Conservation (phyloP, 2,888 invertebrate genomes). For the Macrosoma leucophasiata region DNA sequence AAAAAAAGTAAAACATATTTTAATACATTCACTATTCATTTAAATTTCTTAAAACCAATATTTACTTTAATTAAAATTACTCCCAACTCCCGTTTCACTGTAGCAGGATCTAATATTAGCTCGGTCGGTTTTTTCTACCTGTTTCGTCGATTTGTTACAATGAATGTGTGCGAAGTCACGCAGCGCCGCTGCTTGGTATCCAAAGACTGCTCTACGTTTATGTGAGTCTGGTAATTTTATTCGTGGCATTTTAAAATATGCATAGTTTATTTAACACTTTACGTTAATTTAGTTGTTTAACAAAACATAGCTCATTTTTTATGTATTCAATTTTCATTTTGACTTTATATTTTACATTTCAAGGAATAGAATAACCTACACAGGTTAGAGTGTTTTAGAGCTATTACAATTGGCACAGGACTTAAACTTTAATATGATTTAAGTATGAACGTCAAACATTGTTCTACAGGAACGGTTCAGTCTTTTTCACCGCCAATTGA, state of each 20-base stretch:
- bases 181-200: slow-evolving; percentile 49
- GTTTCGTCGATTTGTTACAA: slow-evolving; percentile 50
- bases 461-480: slow-evolving; percentile 7
- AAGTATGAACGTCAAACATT: slow-evolving; percentile 11
- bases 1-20: no score
- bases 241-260: no score
- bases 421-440: no score
- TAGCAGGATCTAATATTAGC: slow-evolving; percentile 48
- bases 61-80: slow-evolving; percentile 55
- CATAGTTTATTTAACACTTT: no score
- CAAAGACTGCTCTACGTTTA: slow-evolving; percentile 40
- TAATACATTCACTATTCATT: no score
- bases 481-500: slow-evolving; percentile 10
- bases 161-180: slow-evolving; percentile 60
- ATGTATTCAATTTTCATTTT: background rate
- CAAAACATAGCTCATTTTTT: no score
- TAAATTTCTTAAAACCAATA: no score
- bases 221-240: slow-evolving; percentile 38
- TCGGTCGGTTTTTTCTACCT: slow-evolving; percentile 45
- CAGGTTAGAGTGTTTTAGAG: no score
- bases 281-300: no score
- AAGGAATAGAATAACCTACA: slow-evolving; percentile 36
- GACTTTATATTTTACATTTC: background rate
- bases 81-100: slow-evolving; percentile 45
- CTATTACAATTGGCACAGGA: no score